phyloP scores from a whole-genome alignment of 2,797 vertebrate genomes.

The Percopsis omiscomaycus region DNA sequence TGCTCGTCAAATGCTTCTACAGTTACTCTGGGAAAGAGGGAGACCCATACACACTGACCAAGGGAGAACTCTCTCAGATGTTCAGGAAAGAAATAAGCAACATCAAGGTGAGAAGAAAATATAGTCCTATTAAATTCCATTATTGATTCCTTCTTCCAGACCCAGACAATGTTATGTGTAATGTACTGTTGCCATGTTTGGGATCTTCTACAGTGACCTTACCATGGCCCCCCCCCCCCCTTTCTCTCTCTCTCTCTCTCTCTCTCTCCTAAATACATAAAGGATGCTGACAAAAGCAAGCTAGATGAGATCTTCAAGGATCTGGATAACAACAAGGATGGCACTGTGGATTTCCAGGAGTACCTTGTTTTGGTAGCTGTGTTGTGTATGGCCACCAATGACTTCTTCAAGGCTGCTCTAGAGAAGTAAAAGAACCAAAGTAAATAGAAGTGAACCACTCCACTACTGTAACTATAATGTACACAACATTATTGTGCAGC shows the following conservation, averaged over 20 bases:
- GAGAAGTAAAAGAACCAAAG: no score
- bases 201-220: neutral
- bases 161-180: no score
- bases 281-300: fast-evolving
- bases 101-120: constrained; percentile 2
- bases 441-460: no score
- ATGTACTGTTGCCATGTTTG: neutral
- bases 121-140: neutral
- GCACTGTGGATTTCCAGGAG: constrained; percentile 50
- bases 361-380: constrained; percentile 34
- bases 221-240: neutral
- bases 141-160: no score
- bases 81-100: constrained; percentile 11
- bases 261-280: neutral
- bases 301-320: constrained; percentile 20
- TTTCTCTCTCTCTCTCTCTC: neutral
- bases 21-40: constrained; percentile 52
- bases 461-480: no score
- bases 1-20: constrained; percentile 32
- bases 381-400: neutral
- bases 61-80: constrained; percentile 43
- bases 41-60: constrained; percentile 15
- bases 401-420: no score
- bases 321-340: constrained; percentile 40
- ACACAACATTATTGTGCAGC: no score